A percentile compares a stretch with the other conserved stretches of the same genome.
Evolutionary conservation across 30 jellyfish, hydroid and myxozoan genomes (phyloP).

Genomic region (Aurelia sp.): DNA sequence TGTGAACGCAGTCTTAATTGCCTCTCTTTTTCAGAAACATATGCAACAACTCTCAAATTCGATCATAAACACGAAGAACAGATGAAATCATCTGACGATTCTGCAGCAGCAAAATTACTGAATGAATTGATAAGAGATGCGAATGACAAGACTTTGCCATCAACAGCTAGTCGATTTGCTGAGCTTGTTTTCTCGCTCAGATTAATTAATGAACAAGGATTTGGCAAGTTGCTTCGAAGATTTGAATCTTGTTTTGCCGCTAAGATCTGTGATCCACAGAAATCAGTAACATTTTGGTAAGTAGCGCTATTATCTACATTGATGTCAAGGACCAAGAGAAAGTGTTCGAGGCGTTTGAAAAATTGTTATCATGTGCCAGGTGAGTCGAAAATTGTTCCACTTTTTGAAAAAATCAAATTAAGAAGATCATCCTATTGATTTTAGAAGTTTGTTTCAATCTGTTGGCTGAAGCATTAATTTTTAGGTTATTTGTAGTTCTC

Average conservation of each 20-base stretch:
- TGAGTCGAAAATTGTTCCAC: too few species aligned
- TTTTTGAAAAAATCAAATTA: too few species aligned
- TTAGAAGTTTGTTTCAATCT: too few species aligned
- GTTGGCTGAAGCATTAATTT: too few species aligned
- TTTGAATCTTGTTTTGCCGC: conserved; percentile 46
- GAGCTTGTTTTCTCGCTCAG: conserved; percentile 83
- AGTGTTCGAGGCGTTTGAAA: too few species aligned
- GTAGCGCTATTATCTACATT: neutral
- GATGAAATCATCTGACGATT: conserved; percentile 22
- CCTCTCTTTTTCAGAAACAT: conserved; percentile 46
- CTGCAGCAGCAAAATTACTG: conserved; percentile 55
- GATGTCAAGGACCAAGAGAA: too few species aligned
- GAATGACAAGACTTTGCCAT: conserved; percentile 36
- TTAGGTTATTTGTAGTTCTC: too few species aligned
- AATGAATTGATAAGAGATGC: conserved; percentile 46
- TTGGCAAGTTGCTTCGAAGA: conserved; percentile 32
- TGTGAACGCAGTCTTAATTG: too few species aligned
- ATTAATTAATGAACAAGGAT: conserved; percentile 38
- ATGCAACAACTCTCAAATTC: conserved; percentile 67
- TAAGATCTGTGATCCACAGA: neutral
- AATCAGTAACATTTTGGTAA: conserved; percentile 29
- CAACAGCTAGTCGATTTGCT: conserved; percentile 72
- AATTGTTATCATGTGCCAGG: too few species aligned
- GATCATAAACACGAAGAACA: conserved; percentile 76
- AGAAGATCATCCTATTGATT: too few species aligned